phyloP scores from a whole-genome alignment of 2,797 vertebrate genomes.

The Notolabrus celidotus region DNA sequence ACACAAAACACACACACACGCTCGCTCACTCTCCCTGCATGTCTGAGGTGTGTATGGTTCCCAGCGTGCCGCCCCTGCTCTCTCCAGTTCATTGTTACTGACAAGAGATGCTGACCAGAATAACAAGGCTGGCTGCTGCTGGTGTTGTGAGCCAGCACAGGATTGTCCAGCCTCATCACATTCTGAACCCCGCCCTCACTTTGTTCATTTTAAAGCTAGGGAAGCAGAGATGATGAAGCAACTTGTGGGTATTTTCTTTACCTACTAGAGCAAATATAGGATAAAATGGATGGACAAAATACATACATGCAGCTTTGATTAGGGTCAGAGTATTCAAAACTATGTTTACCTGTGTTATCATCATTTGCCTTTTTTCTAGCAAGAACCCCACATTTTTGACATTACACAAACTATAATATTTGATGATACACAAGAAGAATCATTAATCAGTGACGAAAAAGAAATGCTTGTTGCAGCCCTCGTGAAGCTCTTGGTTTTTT shows the following conservation, averaged over 20 bases:
- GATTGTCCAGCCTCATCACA: constrained; percentile 89
- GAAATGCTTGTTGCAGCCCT: not conserved
- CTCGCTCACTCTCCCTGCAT: constrained; percentile 63
- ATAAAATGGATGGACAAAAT: not conserved
- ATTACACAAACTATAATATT: not conserved
- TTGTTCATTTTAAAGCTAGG: constrained; percentile 40
- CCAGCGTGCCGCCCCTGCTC: constrained; percentile 80
- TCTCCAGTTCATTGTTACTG: constrained; percentile 81
- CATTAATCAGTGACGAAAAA: not conserved
- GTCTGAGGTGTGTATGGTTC: constrained; percentile 84
- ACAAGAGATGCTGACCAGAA: constrained; percentile 87
- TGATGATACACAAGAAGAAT: not conserved
- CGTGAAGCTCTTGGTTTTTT: not conserved
- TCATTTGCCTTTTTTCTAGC: too few relatives aligned
- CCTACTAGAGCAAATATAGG: constrained; percentile 11
- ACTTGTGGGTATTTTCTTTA: constrained; percentile 14
- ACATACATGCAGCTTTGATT: not conserved
- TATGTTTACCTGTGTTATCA: too few relatives aligned
- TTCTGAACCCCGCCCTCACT: constrained; percentile 71
- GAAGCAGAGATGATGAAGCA: constrained; percentile 57
- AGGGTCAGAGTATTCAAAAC: not conserved
- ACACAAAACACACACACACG: constrained; percentile 74
- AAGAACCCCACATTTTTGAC: not conserved
- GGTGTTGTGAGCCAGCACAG: constrained; percentile 76
- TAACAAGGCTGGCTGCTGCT: constrained; percentile 66